phyloP scores from a whole-genome alignment of 2,113 vertebrate genomes.

The Candoia aspera region DNA sequence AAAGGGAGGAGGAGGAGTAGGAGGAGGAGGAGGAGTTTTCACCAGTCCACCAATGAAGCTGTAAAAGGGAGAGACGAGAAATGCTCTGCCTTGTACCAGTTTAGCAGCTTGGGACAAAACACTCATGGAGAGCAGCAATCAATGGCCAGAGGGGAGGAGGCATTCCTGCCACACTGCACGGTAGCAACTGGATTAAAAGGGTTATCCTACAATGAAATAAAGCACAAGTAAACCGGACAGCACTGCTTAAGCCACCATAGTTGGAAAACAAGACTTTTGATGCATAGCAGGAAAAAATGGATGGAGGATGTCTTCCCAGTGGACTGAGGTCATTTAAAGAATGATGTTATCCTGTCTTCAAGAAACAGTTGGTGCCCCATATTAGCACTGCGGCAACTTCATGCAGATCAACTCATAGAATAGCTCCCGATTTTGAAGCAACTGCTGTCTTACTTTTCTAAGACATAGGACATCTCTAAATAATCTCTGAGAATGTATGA shows the following conservation, averaged over 20 bases:
- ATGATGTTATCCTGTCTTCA: background rate
- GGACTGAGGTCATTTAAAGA: background rate
- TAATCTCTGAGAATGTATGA: background rate
- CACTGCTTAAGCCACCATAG: background rate
- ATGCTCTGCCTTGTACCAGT: too few relatives aligned
- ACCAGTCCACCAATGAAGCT: too few relatives aligned
- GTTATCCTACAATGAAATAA: too few relatives aligned
- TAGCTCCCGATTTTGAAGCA: background rate
- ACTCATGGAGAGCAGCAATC: too few relatives aligned
- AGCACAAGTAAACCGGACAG: too few relatives aligned
- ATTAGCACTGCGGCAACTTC: background rate
- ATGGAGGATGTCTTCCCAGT: background rate
- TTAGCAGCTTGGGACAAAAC: too few relatives aligned
- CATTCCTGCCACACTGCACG: too few relatives aligned
- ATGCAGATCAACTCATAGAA: background rate
- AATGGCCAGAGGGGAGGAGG: too few relatives aligned
- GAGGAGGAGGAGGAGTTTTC: too few relatives aligned
- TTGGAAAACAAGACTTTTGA: background rate
- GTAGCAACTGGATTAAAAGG: too few relatives aligned
- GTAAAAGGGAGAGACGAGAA: too few relatives aligned
- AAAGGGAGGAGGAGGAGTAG: too few relatives aligned
- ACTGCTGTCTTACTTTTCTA: background rate
- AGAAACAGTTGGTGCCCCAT: background rate
- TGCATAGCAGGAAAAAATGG: background rate
- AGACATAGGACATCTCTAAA: background rate